Base-by-base conservation (phyloP, 2,113 vertebrate species). In the Cyprinodon tularosa region DNA sequence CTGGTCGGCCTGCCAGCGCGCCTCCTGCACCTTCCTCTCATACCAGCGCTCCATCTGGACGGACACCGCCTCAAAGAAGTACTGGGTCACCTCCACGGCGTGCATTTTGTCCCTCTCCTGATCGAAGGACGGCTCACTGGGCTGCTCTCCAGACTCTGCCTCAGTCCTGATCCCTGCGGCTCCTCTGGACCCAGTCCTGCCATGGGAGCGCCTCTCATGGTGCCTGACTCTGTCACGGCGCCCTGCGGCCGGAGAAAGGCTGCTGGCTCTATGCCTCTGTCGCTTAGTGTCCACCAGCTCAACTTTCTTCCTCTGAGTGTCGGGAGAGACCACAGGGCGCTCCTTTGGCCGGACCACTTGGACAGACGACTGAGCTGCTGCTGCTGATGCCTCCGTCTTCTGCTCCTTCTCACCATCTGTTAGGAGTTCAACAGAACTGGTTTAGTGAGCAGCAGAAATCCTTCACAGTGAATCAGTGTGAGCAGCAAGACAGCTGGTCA, bases 1-100 rank as follows among this genome's bases (percentile, higher is more conserved):
- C 91, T 96, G 95, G 47, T 93, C 93, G 0, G 96, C 96, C 86
- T 98, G 96, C 88, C 93, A 93, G 15, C 93, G 95, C 0, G 96
- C 96, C 89, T 98, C 97, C 62, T 98, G 95, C 68, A 98, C 96
- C 93, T 98, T 99, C 74, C 96, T 93, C 53, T 98, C 96, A 0
- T 99, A 99, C 98, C 98, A 99, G 89, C 95, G 97, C 91, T 99
- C 98, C 97, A 99, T 97, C 93, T 99, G 98, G 0, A 95, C 94
- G 3, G 97, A 97, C 77, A 98, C 96, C 0, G 97, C 96, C 93
- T 99, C 96, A 0, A 99, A 98, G 88, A 98, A 98, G 84, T 96
- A 96, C 93, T 99, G 97, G 0, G 97, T 98, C 38, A 98, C 96
- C 93, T 99, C 96, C 84, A 97, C 90, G 0, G 97, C 96, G 39